These are phyloP conservation scores for Acronicta psi DNA, from an alignment of 2,888 invertebrate species.

Conservation along the genomic window DNA sequence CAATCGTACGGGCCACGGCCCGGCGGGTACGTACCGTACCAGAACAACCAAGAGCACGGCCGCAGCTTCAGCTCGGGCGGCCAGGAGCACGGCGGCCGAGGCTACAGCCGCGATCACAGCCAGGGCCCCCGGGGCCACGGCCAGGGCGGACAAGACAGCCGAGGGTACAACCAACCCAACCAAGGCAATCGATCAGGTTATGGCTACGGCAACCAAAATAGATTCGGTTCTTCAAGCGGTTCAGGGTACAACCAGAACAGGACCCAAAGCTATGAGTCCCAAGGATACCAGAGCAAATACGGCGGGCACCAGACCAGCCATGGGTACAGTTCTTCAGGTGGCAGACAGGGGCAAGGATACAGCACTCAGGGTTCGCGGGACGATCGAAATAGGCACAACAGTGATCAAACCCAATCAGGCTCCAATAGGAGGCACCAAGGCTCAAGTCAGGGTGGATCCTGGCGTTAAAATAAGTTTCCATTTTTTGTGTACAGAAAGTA, in stretches of 20 bases:
- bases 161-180: constrained; percentile 53
- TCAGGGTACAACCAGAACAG: constrained; percentile 46
- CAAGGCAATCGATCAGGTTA: constrained; percentile 45
- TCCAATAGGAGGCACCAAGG: constrained; percentile 44
- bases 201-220: constrained; percentile 47
- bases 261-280: constrained; percentile 46
- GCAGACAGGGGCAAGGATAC: constrained; percentile 47
- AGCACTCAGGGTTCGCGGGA: constrained; percentile 42
- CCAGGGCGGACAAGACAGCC: constrained; percentile 39
- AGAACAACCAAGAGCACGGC: constrained; percentile 39
- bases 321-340: constrained; percentile 33
- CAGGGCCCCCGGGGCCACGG: constrained; percentile 35
- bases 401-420: constrained; percentile 40
- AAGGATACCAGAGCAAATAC: constrained; percentile 51
- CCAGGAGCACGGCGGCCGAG: constrained; percentile 25
- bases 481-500: constrained; percentile 12
- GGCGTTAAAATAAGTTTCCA: constrained; percentile 34
- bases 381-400: constrained; percentile 42
- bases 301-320: constrained; percentile 45
- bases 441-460: constrained; percentile 48
- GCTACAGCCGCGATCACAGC: constrained; percentile 50
- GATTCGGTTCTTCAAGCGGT: constrained; percentile 34
- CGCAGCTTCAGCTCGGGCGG: constrained; percentile 31
- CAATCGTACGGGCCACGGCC: constrained; percentile 79
- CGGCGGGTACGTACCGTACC: constrained; percentile 73